Base-by-base conservation (phyloP, 2,888 invertebrate species). In the Macaria notata region DNA sequence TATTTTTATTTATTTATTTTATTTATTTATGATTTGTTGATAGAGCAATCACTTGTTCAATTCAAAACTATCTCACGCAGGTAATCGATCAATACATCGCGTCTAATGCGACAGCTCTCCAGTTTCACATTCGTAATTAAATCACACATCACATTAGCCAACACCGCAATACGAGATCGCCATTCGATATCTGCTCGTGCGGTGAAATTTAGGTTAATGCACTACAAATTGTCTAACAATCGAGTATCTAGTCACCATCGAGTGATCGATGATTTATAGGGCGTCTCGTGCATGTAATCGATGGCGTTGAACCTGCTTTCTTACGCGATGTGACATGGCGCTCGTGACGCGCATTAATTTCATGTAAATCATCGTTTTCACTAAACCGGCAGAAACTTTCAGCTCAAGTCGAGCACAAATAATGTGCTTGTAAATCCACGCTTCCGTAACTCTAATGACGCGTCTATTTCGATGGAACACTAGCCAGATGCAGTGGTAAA, bases 401-500 rank as follows among this genome's bases (percentile, higher is more conserved):
- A 51, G 31, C 52, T 57, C 50, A 39, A 47, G 49, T 41, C 43
- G 41, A 31, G 49, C 38, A 42, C 38, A 52, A 44, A 59, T 46
- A 49, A 49, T 54, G 44, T 55, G 56, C 59, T 58, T 56, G 59
- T 68, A 59, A 63, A 64, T 60, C 63, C 62, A 62, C 66, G 60
- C 66, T 63, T 69, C 61, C 63, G 64, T 65, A 59, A 69, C 64
- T 62, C 61, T 59, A 62, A 56, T 64, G 54, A 58, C 52, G 64
- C 64, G 67, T 71, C 70, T 71, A 71, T 76, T 76, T 70, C 58
- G 55, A 74, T 67, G 65, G 56, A 69, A 76, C 71, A 72, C 62
- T 69, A 63, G 62, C 63, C 76, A 78, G 76, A 77, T 72, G 73
- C 71, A 72, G 49, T 72, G 69, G 74, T 74, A 76, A 74, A 76